These are phyloP conservation scores for Atrichornis clamosus DNA, from an alignment of 2,113 vertebrate species.

Conservation along the genomic window DNA sequence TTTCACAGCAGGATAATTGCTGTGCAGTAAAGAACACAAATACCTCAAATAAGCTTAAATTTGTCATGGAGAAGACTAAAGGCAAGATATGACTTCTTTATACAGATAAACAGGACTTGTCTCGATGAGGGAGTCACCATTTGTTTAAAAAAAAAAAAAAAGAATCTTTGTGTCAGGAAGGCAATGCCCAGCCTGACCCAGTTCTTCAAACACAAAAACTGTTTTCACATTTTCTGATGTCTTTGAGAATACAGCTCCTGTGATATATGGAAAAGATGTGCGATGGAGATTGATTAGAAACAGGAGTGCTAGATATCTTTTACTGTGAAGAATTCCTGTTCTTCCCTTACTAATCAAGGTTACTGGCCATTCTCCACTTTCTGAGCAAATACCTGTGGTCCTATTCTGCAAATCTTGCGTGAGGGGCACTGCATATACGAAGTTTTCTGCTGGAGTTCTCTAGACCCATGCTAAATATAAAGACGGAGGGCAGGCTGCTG, in stretches of 20 bases:
- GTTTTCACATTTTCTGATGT: not conserved
- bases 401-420: not conserved
- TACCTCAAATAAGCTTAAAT: not conserved
- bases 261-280: not conserved
- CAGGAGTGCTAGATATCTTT: not conserved
- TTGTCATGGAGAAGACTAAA: not conserved
- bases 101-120: not conserved
- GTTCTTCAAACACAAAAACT: not conserved
- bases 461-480: rapidly evolving
- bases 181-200: not conserved
- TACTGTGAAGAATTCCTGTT: not conserved
- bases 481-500: not conserved
- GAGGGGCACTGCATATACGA: not conserved
- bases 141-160: not conserved
- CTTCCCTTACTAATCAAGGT: not conserved
- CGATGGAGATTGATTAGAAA: not conserved
- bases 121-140: not conserved
- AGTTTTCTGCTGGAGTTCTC: not conserved
- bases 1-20: conserved; percentile 29
- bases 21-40: not conserved
- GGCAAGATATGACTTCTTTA: not conserved
- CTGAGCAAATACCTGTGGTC: not conserved
- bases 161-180: not conserved
- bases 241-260: not conserved
- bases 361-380: not conserved